phyloP scores from a whole-genome alignment of 2,113 vertebrate genomes.

The Alethe diademata region DNA sequence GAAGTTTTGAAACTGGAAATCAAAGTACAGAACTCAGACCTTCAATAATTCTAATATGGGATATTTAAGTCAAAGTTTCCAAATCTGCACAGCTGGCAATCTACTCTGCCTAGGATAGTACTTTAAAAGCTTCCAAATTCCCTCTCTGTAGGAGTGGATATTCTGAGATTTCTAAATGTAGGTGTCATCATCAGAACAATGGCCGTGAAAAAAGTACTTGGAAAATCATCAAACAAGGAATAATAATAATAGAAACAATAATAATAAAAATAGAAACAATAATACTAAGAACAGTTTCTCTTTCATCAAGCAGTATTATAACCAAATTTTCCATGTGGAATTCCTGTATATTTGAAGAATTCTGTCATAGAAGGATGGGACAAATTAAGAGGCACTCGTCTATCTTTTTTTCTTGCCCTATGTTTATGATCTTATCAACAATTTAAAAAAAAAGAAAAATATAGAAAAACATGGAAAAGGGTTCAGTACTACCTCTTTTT shows the following conservation, averaged over 20 bases:
- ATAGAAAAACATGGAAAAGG: not conserved
- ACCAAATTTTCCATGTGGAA: not conserved
- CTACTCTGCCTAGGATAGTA: not conserved
- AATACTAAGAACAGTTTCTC: accelerated
- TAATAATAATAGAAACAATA: not conserved
- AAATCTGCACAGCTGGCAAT: not conserved
- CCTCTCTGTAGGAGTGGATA: not conserved
- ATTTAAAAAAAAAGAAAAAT: not conserved
- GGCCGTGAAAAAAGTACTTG: not conserved
- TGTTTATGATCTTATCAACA: not conserved
- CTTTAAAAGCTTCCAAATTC: not conserved
- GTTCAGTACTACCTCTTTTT: not conserved
- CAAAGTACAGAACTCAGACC: not conserved
- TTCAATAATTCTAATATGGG: not conserved
- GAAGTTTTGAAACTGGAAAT: not conserved
- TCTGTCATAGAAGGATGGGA: not conserved
- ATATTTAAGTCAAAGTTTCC: not conserved
- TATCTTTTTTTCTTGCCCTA: not conserved
- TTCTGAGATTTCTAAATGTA: not conserved
- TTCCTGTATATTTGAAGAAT: not conserved
- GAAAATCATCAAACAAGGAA: not conserved
- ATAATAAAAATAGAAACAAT: not conserved
- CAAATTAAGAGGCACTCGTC: not conserved
- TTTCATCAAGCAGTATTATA: not conserved
- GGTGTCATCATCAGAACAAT: not conserved